phyloP scores from a whole-genome alignment of 2,888 invertebrate species.

The Pachydiplax longipennis region DNA sequence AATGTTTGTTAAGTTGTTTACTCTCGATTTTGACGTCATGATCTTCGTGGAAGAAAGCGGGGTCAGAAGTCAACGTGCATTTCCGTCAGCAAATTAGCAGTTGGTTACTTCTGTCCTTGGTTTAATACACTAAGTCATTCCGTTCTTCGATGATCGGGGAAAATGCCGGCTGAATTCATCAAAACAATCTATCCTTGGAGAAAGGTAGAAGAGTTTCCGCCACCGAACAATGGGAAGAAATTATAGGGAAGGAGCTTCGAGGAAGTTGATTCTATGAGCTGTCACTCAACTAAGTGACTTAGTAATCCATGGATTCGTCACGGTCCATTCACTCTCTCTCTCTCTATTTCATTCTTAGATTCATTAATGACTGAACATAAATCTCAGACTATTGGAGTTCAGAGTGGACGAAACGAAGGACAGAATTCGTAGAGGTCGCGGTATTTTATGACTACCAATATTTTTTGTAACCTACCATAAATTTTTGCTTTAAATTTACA shows the following conservation, averaged over 20 bases:
- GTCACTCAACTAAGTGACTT: not conserved
- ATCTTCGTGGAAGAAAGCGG: not conserved
- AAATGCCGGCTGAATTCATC: not conserved
- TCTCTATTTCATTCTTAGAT: not conserved
- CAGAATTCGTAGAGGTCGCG: too few relatives aligned
- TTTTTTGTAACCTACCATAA: too few relatives aligned
- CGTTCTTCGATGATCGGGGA: not conserved
- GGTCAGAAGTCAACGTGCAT: not conserved
- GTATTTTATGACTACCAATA: too few relatives aligned
- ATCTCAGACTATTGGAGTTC: too few relatives aligned
- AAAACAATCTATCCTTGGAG: not conserved
- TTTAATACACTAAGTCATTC: not conserved
- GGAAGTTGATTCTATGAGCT: not conserved
- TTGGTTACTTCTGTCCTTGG: not conserved
- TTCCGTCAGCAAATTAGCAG: not conserved
- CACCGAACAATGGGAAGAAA: not conserved
- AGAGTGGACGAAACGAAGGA: too few relatives aligned
- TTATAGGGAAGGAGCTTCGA: not conserved
- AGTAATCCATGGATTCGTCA: not conserved
- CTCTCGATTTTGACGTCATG: not conserved
- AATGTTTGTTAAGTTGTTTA: too few relatives aligned
- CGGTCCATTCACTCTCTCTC: not conserved
- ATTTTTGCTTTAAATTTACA: too few relatives aligned
- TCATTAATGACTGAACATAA: too few relatives aligned
- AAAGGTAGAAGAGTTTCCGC: not conserved